Evolutionary conservation across 2,113 vertebrate species (phyloP).

Genomic region (Calidris pygmaea): DNA sequence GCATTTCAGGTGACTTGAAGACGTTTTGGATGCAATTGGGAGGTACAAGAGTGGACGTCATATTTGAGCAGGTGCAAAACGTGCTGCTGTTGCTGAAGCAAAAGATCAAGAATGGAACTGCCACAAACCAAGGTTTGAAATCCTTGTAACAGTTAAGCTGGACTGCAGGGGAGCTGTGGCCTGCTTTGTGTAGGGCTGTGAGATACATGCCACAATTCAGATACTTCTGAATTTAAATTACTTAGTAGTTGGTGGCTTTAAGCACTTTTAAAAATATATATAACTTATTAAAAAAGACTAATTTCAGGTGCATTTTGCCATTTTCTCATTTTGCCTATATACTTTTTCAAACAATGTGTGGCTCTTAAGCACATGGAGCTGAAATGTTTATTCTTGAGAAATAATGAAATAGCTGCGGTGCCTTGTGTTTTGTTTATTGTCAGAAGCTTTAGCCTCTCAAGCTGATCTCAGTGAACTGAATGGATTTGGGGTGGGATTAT

Average conservation of each 20-base stretch:
- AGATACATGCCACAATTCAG: neutral
- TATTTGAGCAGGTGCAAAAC: constrained; percentile 76
- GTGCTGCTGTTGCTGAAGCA: constrained; percentile 72
- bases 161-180: neutral
- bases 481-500: neutral
- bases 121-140: constrained; percentile 77
- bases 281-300: neutral
- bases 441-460: neutral
- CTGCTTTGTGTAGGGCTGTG: neutral
- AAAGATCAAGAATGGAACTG: constrained; percentile 80
- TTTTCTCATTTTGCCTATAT: neutral
- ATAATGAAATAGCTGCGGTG: neutral
- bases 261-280: neutral
- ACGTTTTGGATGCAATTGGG: constrained; percentile 70
- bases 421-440: neutral
- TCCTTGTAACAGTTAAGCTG: neutral
- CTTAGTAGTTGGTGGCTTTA: neutral
- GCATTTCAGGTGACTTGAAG: constrained; percentile 71
- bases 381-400: neutral
- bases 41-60: constrained; percentile 68
- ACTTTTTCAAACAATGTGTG: neutral
- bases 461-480: neutral
- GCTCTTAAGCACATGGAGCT: neutral
- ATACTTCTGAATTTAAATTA: neutral
- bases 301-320: neutral